Evolutionary conservation across 1,140 invertebrate species (phyloP), one percentile per base, ranked within the genome.

Genomic region (Hestina assimilis): DNA sequence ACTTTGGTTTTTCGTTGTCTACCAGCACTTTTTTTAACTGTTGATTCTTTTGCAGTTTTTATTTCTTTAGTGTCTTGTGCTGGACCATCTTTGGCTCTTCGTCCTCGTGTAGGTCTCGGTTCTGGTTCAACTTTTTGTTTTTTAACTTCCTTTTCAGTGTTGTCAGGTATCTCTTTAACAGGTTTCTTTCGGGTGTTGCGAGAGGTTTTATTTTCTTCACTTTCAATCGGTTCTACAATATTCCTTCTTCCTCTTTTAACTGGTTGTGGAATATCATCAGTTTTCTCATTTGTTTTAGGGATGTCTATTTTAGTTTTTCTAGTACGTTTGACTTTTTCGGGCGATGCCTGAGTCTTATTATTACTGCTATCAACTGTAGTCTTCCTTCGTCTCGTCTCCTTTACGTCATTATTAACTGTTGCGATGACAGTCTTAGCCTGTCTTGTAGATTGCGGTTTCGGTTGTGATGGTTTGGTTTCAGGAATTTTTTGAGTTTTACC

Each of bases 401-500:
- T 28, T 23, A 12, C 11, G n/a, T 19, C 14, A 19, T 52, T 42
- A 20, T 21, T 23, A 9, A 11, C 21, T 42, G 42, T 46, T 12
- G 61, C 41, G 19, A 6, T 5, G 15, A 7, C 8, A 15, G 56
- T 60, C 4, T 59, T 59, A 0, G 28, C 15, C 14, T 51, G 48
- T 51, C 57, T 63, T 9, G 46, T 40, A 20, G 50, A 12, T 43
- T 40, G 53, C 0, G 57, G 38, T 6, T 60, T 66, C 15, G 31
- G 6, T 47, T 55, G 23, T 4, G 68, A 64, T 14, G 59, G 52
- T 42, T 65, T 64, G 2, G 29, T 47, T 15, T 59, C 26, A 31
- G 29, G 29, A n/a, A 62, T 43, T 24, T 14, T 52, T 8, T 17
- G 15, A 1, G 28, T 24, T 51, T 59, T 63, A 8, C 46, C 19